These are phyloP conservation scores for Probaryconus sp. DNA, from an alignment of 1,140 invertebrate species.

Conservation along the genomic window DNA sequence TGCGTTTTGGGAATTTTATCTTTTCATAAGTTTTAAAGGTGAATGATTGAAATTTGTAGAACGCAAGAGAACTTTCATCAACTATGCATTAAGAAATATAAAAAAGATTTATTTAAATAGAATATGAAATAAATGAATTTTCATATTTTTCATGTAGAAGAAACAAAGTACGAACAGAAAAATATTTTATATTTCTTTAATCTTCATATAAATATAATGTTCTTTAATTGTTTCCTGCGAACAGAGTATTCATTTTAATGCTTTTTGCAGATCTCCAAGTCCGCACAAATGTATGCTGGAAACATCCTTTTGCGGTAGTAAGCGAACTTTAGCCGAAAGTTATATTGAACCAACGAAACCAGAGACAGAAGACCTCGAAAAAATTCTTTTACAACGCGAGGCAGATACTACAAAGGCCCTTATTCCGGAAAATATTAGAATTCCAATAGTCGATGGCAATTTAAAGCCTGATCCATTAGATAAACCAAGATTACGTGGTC, in stretches of 20 bases:
- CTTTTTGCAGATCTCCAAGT: conserved; percentile 85
- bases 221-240: no score
- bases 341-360: conserved; percentile 75
- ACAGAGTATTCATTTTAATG: conserved; percentile 10
- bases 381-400: conserved; percentile 80
- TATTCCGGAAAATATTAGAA: conserved; percentile 74
- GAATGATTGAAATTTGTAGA: conserved; percentile 1
- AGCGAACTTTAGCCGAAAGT: conserved; percentile 78
- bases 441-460: conserved; percentile 74
- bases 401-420: conserved; percentile 76
- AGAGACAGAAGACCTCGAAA: conserved; percentile 82
- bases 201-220: neutral
- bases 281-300: conserved; percentile 92
- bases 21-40: conserved; percentile 6
- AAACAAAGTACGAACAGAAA: no score
- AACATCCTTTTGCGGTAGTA: conserved; percentile 92
- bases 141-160: no score
- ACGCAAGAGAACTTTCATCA: neutral
- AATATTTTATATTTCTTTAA: no score
- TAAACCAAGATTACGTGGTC: conserved; percentile 71
- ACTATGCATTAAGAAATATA: no score
- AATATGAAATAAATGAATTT: no score
- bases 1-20: no score
- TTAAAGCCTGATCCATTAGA: conserved; percentile 74
- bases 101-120: no score